These are phyloP conservation scores for Onychostruthus taczanowskii DNA, from an alignment of 2,113 vertebrate genomes.

Conservation along the genomic window DNA sequence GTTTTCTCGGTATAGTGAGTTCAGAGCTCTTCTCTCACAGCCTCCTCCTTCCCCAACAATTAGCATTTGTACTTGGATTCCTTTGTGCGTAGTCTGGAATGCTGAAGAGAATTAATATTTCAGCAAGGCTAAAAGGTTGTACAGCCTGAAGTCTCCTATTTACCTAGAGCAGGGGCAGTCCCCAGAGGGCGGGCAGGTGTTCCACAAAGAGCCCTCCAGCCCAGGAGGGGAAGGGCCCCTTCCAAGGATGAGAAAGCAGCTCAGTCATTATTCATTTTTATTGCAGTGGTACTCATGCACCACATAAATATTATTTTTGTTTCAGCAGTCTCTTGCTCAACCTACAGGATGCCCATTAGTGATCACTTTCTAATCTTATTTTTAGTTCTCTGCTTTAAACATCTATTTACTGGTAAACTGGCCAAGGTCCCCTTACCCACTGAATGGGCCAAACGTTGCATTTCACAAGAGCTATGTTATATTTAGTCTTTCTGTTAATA, in stretches of 20 bases:
- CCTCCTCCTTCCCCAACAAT: neutral
- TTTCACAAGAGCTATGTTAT: neutral
- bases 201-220: neutral
- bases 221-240: neutral
- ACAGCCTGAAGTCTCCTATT: neutral
- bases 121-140: conserved; percentile 24
- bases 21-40: neutral
- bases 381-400: neutral
- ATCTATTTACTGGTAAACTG: neutral
- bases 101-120: conserved; percentile 12
- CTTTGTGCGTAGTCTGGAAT: neutral
- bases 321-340: neutral
- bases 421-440: neutral
- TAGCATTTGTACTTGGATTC: neutral
- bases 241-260: conserved; percentile 2
- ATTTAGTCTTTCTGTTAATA: neutral
- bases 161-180: neutral
- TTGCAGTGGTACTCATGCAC: neutral
- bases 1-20: neutral
- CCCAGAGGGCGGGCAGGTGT: neutral
- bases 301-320: neutral
- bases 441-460: neutral
- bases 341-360: conserved; percentile 26
- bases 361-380: conserved; percentile 1
- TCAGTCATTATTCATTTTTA: conserved; percentile 10